A percentile compares a stretch with the other conserved stretches of the same genome.
phyloP scores from a whole-genome alignment of 2,888 invertebrate genomes.

The Eubasilissa splendida region DNA sequence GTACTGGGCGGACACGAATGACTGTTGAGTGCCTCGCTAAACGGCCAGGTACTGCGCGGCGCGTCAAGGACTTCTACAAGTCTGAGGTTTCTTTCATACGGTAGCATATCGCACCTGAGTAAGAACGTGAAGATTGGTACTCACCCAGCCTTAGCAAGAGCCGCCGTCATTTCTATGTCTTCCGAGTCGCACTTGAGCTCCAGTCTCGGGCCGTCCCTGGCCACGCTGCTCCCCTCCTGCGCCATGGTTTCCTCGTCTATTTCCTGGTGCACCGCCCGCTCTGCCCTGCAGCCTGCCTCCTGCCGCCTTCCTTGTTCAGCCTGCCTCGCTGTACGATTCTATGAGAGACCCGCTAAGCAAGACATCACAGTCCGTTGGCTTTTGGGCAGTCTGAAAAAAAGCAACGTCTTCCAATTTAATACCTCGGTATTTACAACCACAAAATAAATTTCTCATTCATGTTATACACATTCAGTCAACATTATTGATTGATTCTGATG shows the following conservation, averaged over 20 bases:
- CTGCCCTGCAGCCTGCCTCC: background rate
- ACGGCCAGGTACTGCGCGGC: too few species aligned
- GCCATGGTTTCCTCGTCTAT: conserved; percentile 54
- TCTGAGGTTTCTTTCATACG: too few species aligned
- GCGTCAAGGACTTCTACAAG: too few species aligned
- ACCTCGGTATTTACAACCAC: too few species aligned
- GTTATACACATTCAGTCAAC: too few species aligned
- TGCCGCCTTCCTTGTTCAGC: background rate
- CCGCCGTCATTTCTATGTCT: conserved; percentile 66
- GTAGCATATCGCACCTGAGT: too few species aligned
- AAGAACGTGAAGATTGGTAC: conserved; percentile 50
- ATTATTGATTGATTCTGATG: too few species aligned
- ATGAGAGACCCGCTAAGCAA: conserved; percentile 6
- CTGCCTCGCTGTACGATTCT: conserved; percentile 7
- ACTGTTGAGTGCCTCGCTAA: too few species aligned
- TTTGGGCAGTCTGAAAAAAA: background rate
- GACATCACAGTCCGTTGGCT: conserved; percentile 17
- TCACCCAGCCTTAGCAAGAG: conserved; percentile 63
- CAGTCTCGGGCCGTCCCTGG: conserved; percentile 64
- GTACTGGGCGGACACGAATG: too few species aligned
- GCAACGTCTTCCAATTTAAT: background rate
- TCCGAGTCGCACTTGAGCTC: conserved; percentile 65
- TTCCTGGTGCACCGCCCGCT: background rate
- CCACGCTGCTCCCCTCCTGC: conserved; percentile 61
- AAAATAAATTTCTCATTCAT: too few species aligned